Conservation (phyloP, 2,888 invertebrate genomes). For the Macrostomum cliftonense region DNA sequence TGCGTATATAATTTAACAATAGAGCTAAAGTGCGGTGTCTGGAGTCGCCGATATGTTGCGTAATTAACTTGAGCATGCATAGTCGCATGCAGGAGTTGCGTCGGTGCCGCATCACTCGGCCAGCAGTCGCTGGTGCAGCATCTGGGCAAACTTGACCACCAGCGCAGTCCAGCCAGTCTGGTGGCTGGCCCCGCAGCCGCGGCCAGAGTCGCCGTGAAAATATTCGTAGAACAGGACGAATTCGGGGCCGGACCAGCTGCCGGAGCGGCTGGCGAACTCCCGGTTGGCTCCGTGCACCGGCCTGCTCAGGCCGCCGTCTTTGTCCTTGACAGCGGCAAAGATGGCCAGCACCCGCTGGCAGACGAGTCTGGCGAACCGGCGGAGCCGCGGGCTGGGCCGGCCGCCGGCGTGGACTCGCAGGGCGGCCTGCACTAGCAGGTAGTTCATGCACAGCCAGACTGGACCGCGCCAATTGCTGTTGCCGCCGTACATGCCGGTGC, state of each 20-base stretch:
- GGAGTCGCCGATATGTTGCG: too few species aligned
- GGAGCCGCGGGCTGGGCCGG: neutral
- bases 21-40: too few species aligned
- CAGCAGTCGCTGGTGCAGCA: neutral
- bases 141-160: constrained; percentile 13
- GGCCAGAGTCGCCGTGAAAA: constrained; percentile 33
- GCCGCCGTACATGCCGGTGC: constrained; percentile 32
- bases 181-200: constrained; percentile 36
- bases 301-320: neutral
- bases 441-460: constrained; percentile 33
- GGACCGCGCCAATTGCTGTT: constrained; percentile 39
- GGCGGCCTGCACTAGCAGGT: neutral
- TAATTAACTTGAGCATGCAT: too few species aligned
- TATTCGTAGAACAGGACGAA: constrained; percentile 35
- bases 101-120: neutral
- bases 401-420: neutral
- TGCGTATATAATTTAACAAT: too few species aligned
- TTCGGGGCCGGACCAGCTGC: constrained; percentile 22
- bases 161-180: constrained; percentile 36
- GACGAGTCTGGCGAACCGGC: neutral
- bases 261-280: constrained; percentile 25
- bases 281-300: constrained; percentile 14
- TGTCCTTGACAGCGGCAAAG: too few species aligned
- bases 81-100: too few species aligned
- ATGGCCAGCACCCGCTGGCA: neutral